Conservation (phyloP, 2,113 vertebrate genomes). For the Rhinoderma darwinii region DNA sequence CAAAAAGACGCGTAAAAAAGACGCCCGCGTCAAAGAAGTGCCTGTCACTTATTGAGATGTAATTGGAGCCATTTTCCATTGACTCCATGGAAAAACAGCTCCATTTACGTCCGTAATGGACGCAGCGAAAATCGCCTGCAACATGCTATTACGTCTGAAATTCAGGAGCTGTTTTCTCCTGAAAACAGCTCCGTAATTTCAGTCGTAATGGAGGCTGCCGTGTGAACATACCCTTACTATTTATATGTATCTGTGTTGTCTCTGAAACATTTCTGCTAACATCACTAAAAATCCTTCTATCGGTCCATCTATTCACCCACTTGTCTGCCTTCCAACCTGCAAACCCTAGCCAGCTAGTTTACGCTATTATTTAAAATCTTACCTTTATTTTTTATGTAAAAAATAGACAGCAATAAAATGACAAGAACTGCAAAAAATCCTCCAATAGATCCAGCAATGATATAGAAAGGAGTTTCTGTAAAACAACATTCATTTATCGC, state of each 20-base stretch:
- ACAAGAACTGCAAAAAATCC: slow-evolving; percentile 18
- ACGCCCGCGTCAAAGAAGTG: too few relatives aligned
- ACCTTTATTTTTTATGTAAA: slow-evolving; percentile 55
- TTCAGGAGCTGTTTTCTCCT: too few relatives aligned
- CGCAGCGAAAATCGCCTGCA: too few relatives aligned
- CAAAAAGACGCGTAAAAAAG: too few relatives aligned
- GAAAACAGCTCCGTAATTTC: too few relatives aligned
- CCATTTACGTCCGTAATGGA: too few relatives aligned
- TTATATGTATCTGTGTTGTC: not conserved
- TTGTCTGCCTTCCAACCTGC: not conserved
- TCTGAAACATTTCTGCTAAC: not conserved
- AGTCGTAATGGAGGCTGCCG: too few relatives aligned
- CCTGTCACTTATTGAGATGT: too few relatives aligned
- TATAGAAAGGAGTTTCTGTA: not conserved
- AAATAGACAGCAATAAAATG: not conserved
- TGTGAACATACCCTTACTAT: not conserved
- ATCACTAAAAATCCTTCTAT: not conserved
- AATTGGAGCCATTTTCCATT: too few relatives aligned
- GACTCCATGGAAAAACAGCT: too few relatives aligned
- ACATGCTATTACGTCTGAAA: too few relatives aligned
- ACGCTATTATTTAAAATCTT: not conserved
- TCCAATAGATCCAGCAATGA: not conserved
- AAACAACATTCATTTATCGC: not conserved
- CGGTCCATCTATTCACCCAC: not conserved
- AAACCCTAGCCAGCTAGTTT: not conserved